phyloP scores from a whole-genome alignment of 2,888 invertebrate genomes.

The Brachyptera risi region DNA sequence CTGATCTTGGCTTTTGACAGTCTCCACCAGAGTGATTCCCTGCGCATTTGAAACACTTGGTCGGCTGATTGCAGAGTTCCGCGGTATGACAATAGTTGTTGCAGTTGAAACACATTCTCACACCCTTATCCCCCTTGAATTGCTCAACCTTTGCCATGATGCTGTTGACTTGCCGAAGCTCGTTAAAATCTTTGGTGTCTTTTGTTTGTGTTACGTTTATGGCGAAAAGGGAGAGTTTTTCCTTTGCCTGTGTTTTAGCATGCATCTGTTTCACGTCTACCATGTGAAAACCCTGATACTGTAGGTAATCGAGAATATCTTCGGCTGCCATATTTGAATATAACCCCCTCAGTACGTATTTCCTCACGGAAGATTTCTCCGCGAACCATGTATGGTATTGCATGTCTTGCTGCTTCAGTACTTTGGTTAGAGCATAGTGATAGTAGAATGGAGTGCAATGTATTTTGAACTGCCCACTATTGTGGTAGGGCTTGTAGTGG shows the following conservation, averaged over 20 bases:
- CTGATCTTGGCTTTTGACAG: not conserved
- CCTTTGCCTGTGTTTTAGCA: too few species aligned
- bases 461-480: too few species aligned
- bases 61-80: not conserved
- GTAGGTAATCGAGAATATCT: too few species aligned
- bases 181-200: not conserved
- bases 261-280: too few species aligned
- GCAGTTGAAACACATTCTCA: not conserved
- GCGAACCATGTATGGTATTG: not conserved
- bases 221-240: not conserved
- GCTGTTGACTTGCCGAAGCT: not conserved
- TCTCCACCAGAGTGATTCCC: not conserved
- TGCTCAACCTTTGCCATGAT: not conserved
- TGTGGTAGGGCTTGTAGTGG: too few species aligned
- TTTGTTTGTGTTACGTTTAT: not conserved
- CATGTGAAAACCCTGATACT: too few species aligned
- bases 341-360: too few species aligned
- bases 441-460: too few species aligned
- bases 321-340: too few species aligned
- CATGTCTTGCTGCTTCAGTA: not conserved
- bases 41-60: not conserved
- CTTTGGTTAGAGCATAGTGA: too few species aligned
- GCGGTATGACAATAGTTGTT: not conserved
- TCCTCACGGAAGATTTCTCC: too few species aligned
- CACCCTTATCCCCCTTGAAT: not conserved